Base-by-base conservation (phyloP, 2,797 vertebrate genomes). In the Galaxias olidus region DNA sequence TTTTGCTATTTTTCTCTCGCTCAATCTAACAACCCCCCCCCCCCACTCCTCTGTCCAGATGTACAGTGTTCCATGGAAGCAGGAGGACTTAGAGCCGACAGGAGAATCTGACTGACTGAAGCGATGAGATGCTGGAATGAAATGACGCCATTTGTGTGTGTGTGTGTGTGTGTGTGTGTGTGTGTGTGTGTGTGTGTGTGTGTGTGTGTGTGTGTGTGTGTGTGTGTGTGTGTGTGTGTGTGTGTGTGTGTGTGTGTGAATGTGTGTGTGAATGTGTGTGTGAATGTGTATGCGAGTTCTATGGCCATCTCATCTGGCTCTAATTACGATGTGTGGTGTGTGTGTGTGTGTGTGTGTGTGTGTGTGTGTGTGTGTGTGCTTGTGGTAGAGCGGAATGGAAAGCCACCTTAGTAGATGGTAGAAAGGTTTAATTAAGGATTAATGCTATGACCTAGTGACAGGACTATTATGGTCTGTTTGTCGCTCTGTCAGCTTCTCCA, bases 51-150 rank as follows among this genome's bases (percentile, higher is more conserved):
- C 77, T 71, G 77, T 86, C 84, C 83, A 89, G 86, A 84, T 90
- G 87, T 75, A 70, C 68, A 62, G 71, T 88, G 85, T 88, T 88
- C 88, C 74, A 64, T 73, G 70, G 82, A 90, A 86, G 83, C 89
- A 87, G 86, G 81, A 79, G 82, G 85, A 89, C 72, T 90, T 88
- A 79, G 74, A 75, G 77, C 70, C 88, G 86, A 88, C 81, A 83
- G 80, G 59, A 59, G n/a, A 63, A 61, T 51, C 68, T 52, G 18
- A 19, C 61, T 59, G 67, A 60, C 49, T 72, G 49, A 10, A 85
- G 75, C 84, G 85, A 90, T 85, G 87, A 91, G 86, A 91, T 83
- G 83, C 78, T 77, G 84, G 84, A 88, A 88, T 87, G 77, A 59
- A 74, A 86, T 91, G 79, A 90, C 77, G 77, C 90, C 87, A 88